These are phyloP conservation scores for Ectemnius lituratus DNA, from an alignment of 2,888 invertebrate species.

Conservation along the genomic window DNA sequence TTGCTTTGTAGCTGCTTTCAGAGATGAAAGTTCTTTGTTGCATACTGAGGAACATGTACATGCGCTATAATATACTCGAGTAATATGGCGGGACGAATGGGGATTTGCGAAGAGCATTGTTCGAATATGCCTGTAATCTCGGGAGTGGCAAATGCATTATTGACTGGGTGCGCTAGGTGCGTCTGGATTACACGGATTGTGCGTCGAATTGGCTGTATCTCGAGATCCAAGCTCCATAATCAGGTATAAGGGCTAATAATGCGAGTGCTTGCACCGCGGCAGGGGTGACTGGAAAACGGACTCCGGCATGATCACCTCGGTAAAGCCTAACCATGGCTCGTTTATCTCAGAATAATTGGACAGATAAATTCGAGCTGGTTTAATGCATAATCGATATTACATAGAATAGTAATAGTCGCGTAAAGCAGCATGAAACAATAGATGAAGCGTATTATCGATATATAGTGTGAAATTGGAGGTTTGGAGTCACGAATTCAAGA, in stretches of 20 bases:
- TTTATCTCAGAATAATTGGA: no score
- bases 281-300: not conserved
- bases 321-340: not conserved
- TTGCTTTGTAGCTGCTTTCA: no score
- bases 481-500: no score
- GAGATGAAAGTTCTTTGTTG: no score
- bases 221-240: slow-evolving; percentile 15
- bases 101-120: not conserved
- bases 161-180: slow-evolving; percentile 21
- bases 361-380: no score
- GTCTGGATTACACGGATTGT: slow-evolving; percentile 9
- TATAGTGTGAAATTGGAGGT: no score
- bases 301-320: not conserved
- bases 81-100: not conserved
- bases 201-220: not conserved
- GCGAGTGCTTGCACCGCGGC: not conserved
- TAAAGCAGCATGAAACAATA: no score
- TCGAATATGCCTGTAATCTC: slow-evolving; percentile 32
- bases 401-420: no score
- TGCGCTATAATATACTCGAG: no score
- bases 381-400: no score
- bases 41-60: no score
- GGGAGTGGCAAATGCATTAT: slow-evolving; percentile 36
- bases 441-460: no score
- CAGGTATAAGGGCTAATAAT: not conserved